Conservation (phyloP, 1,140 invertebrate genomes). For the Zaprionus vittiger region DNA sequence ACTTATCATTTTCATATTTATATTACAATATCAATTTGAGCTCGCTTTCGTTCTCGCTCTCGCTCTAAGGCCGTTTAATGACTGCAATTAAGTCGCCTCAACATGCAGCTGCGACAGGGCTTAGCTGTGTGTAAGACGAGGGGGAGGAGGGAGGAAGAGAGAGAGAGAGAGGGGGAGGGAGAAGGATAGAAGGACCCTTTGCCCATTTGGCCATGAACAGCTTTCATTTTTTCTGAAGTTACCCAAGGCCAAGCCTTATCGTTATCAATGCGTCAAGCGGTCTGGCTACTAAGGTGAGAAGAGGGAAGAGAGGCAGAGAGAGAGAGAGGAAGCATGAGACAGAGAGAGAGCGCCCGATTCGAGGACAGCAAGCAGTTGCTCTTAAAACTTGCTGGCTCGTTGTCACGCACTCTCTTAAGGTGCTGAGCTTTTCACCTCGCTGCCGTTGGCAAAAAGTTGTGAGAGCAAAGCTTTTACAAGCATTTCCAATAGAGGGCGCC, state of each 20-base stretch:
- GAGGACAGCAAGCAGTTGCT: constrained; percentile 23
- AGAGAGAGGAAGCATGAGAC: background rate
- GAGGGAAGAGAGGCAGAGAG: background rate
- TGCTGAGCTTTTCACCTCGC: constrained; percentile 54
- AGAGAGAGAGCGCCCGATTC: background rate
- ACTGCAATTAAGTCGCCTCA: constrained; percentile 59
- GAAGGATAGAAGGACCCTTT: background rate
- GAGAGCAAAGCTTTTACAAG: background rate
- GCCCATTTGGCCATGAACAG: background rate
- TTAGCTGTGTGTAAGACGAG: background rate
- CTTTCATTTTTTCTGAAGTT: background rate
- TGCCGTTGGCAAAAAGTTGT: background rate
- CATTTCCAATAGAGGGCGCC: constrained; percentile 39
- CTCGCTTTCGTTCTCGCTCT: background rate
- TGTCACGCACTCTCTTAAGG: background rate
- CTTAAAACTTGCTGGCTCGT: constrained; percentile 12
- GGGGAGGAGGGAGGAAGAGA: background rate
- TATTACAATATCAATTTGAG: constrained; percentile 53
- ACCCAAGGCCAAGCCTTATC: constrained; percentile 54
- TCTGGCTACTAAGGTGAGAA: background rate
- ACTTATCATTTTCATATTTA: constrained; percentile 36
- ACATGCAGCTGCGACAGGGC: constrained; percentile 43
- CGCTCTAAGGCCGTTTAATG: constrained; percentile 45
- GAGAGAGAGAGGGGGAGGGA: too few relatives aligned
- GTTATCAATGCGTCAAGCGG: constrained; percentile 61